Conservation (phyloP, 2,797 vertebrate species). For the Heterohyrax brucei region DNA sequence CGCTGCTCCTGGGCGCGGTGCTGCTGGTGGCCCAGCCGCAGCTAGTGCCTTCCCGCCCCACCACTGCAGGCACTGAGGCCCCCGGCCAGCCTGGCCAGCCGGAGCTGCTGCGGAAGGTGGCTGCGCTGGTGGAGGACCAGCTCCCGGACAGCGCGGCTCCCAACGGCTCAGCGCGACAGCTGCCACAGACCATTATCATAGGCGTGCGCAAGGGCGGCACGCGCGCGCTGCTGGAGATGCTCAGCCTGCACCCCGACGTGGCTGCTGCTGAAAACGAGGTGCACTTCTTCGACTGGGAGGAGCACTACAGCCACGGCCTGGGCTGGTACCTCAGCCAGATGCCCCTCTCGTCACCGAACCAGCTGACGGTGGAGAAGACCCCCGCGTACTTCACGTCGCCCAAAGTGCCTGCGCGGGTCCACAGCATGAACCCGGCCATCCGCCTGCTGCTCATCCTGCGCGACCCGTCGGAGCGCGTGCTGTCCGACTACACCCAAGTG, state of each 20-base stretch:
- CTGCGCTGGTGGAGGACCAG: slow-evolving; percentile 82
- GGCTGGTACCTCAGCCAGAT: slow-evolving; percentile 97
- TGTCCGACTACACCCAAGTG: slow-evolving; percentile 99
- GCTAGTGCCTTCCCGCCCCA: slow-evolving; percentile 92
- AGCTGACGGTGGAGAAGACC: slow-evolving; percentile 98
- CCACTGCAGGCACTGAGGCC: slow-evolving; percentile 73
- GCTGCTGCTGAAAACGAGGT: slow-evolving; percentile 97
- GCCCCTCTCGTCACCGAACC: slow-evolving; percentile 94
- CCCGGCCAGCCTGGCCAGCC: slow-evolving; percentile 82
- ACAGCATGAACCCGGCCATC: slow-evolving; percentile 93
- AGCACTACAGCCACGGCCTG: slow-evolving; percentile 95
- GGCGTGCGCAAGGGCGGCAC: slow-evolving; percentile 98
- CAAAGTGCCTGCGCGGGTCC: slow-evolving; percentile 95
- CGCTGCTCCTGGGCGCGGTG: slow-evolving; percentile 94
- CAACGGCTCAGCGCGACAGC: slow-evolving; percentile 93
- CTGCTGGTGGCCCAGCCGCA: slow-evolving; percentile 94
- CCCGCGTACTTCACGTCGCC: slow-evolving; percentile 97
- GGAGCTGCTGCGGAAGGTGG: slow-evolving; percentile 81
- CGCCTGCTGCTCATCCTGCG: slow-evolving; percentile 97
- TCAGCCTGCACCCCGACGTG: slow-evolving; percentile 95
- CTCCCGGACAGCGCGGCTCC: slow-evolving; percentile 87
- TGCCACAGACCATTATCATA: slow-evolving; percentile 97
- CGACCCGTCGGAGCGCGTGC: slow-evolving; percentile 97
- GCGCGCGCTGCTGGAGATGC: slow-evolving; percentile 97
- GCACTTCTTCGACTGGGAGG: slow-evolving; percentile 99